Conservation (phyloP, 2,888 invertebrate genomes). For the Himalopsyche kuldschensis region DNA sequence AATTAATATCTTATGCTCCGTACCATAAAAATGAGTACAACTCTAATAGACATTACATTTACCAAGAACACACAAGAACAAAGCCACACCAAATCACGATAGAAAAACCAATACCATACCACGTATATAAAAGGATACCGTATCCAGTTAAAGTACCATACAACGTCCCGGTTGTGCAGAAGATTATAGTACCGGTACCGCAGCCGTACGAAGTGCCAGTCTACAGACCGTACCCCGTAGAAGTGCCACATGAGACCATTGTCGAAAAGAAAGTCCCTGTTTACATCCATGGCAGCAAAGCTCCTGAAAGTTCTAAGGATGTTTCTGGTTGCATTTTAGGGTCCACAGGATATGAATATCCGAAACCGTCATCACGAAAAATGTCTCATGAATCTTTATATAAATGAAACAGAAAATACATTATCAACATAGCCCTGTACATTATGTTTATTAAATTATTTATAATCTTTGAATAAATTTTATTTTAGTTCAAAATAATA, state of each 20-base stretch:
- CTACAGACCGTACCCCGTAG: conserved; percentile 33
- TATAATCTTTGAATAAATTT: not conserved
- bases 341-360: not conserved
- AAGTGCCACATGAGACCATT: conserved; percentile 34
- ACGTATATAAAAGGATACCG: conserved; percentile 1
- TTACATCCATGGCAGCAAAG: conserved; percentile 8
- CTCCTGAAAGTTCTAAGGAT: not conserved
- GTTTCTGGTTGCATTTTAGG: not conserved
- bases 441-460: not conserved
- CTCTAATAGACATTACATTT: not conserved
- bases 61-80: not conserved
- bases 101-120: conserved; percentile 25
- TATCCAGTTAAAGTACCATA: conserved; percentile 39
- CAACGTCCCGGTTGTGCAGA: conserved; percentile 37
- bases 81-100: not conserved
- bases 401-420: not conserved
- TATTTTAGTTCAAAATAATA: too few species aligned
- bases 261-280: conserved; percentile 35
- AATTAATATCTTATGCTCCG: not conserved
- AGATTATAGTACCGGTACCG: conserved; percentile 35
- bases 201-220: conserved; percentile 39
- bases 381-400: not conserved
- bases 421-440: not conserved
- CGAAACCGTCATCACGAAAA: not conserved
- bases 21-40: not conserved